Conservation (phyloP, 1,140 invertebrate genomes). For the Andricus grossulariae region DNA sequence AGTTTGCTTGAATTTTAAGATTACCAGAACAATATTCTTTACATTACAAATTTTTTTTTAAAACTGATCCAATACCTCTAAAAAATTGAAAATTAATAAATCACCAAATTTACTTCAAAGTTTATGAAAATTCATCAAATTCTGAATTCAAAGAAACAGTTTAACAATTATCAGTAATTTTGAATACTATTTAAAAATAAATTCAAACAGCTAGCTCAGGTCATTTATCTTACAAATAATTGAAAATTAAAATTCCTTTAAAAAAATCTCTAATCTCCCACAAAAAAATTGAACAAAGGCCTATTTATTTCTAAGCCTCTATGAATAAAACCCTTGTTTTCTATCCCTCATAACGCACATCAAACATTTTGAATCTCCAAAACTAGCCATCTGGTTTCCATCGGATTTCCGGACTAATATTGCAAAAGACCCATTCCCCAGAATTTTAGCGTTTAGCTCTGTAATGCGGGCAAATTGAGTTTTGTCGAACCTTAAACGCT, state of each 20-base stretch:
- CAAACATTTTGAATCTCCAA: background rate
- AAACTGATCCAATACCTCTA: too few relatives aligned
- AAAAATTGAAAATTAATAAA: too few relatives aligned
- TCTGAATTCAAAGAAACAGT: too few relatives aligned
- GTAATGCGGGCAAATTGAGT: conserved; percentile 24
- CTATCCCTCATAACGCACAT: background rate
- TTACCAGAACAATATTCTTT: too few relatives aligned
- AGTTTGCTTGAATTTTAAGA: too few relatives aligned
- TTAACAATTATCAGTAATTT: too few relatives aligned
- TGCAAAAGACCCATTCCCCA: conserved; percentile 13
- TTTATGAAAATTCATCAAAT: background rate
- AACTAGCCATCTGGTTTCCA: conserved; percentile 19
- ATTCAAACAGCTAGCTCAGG: background rate
- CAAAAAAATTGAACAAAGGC: background rate
- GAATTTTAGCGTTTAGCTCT: conserved; percentile 16
- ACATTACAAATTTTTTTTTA: too few relatives aligned
- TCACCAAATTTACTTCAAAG: background rate
- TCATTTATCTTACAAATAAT: background rate
- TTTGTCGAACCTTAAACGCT: conserved; percentile 33
- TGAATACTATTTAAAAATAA: background rate
- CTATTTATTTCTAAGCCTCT: too few relatives aligned
- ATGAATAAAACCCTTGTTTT: background rate
- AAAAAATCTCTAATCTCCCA: background rate
- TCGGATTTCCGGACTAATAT: conserved; percentile 20
- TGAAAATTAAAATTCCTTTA: background rate